Conservation (phyloP, 2,797 vertebrate species). For the Cottoperca gobio region DNA sequence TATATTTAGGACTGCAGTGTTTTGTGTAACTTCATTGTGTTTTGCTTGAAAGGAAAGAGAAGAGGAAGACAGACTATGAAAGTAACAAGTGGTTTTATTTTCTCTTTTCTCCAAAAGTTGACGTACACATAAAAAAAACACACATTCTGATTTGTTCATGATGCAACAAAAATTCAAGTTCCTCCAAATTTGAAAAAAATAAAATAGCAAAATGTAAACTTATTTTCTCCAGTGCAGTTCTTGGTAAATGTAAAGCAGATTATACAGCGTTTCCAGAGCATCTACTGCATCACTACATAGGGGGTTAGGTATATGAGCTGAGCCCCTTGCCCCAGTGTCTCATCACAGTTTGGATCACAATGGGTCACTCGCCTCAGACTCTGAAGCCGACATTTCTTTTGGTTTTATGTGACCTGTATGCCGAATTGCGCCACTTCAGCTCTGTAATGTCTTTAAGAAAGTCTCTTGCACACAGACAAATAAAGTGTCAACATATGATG, state of each 20-base stretch:
- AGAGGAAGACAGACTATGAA: conserved; percentile 42
- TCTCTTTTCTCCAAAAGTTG: conserved; percentile 66
- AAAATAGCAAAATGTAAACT: conserved; percentile 76
- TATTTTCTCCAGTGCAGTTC: conserved; percentile 24
- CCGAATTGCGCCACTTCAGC: not conserved
- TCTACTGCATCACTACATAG: conserved; percentile 39
- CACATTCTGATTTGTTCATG: conserved; percentile 79
- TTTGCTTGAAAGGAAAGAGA: conserved; percentile 27
- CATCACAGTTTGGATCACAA: conserved; percentile 10
- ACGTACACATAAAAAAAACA: conserved; percentile 78
- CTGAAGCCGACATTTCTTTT: conserved; percentile 10
- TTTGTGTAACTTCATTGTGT: not conserved
- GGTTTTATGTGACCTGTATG: not conserved
- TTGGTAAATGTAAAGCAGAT: conserved; percentile 44
- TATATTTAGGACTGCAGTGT: not conserved
- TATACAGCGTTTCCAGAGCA: conserved; percentile 61
- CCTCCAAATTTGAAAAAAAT: conserved; percentile 24
- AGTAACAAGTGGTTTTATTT: conserved; percentile 66
- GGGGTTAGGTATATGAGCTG: not conserved
- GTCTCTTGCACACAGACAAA: conserved; percentile 4
- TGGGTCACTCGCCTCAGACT: not conserved
- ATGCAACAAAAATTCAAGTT: conserved; percentile 70
- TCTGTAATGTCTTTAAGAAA: conserved; percentile 33
- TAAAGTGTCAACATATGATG: conserved; percentile 89
- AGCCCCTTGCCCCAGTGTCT: conserved; percentile 16